Evolutionary conservation across 2,888 invertebrate species (phyloP), one percentile per base, ranked within the genome.

Genomic region (Liopterus haemorrhoidalis): DNA sequence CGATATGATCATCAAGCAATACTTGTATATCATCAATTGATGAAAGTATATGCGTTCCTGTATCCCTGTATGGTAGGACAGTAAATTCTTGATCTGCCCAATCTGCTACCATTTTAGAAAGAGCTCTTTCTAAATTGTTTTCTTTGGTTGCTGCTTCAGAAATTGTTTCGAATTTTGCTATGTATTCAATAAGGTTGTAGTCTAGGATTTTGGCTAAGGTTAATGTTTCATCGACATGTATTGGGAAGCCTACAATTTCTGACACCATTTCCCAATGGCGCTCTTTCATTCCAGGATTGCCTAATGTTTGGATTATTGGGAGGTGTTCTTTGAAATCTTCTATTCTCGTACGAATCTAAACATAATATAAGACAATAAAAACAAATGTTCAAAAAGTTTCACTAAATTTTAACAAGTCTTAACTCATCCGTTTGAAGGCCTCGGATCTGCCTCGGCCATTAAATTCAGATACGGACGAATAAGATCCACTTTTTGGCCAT

Each of bases 101-200:
- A 74, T 95, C 95, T 36, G 70, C 72, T 63, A 81, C 84, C 95
- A 96, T 96, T 70, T 86, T 92, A 41, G 78, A 73, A 64, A 96
- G 71, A 15, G 85, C 83, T 66, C 82, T 89, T 66, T 96, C 96
- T 33, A 96, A 73, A 61, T 88, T 90, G 63, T 87, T 93, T 67
- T 96, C 95, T 66, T 95, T 96, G 2, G 93, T 92, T 0, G 96
- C 96, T 1, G 94, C 85, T 64, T 95, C 94, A 3, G 93, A 91
- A 56, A 96, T 93, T 1, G 74, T 67, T 66, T 94, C 94, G 64
- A 96, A 95, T 67, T 87, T 89, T 0, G 85, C 73, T 19, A 91
- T 82, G 62, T 87, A 93, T 49, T 93, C 89, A 28, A 84, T 87
- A 28, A 96, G 71, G 35, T 90, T 88, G 65, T 91, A 89, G 62